Base-by-base conservation (phyloP, 2,113 vertebrate genomes). In the Coracopsis vasa region DNA sequence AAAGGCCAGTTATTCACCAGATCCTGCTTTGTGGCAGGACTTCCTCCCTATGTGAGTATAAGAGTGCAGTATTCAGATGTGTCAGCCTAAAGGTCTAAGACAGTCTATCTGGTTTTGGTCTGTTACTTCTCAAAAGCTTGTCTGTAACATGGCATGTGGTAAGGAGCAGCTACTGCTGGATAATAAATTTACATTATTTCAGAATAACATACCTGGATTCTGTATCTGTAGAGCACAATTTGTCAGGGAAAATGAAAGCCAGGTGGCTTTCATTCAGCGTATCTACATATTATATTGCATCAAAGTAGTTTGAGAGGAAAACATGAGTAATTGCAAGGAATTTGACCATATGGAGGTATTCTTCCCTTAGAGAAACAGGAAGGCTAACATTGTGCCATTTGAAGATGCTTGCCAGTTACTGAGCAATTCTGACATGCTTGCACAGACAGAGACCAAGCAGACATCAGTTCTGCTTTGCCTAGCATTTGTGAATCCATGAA, bases 1-100 rank as follows among this genome's bases (percentile, higher is more conserved):
- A 70, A 86, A 67, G 51, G 48, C 37, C n/a, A 70, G 44, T 91
- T 86, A 54, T 33, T 90, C 47, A 88, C 21, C 31, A 85, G 53
- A 69, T 93, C 35, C n/a, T 94, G 86, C 65, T 91, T 72, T 92
- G 91, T 91, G 53, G 53, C 61, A 91, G 54, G 70, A n/a, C 47
- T 88, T 93, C 35, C 23, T 80, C 64, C 27, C 11, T 39, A 0
- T 31, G 21, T 20, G 8, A 60, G 13, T 66, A 2, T 54, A 60
- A 23, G 54, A 80, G 67, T 5, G 2, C 33, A 53, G 3, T 48
- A 31, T 54, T 92, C 9, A 53, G 66, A 17, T 23, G 86, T 93
- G 58, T 0, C 10, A 64, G 35, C 2, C 13, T 42, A 61, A 44
- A 75, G 47, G 48, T 11, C 14, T 51, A 41, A 80, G 73, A 23